Base-by-base conservation (phyloP, 2,797 vertebrate genomes). In the Tauraco hartlaubi region DNA sequence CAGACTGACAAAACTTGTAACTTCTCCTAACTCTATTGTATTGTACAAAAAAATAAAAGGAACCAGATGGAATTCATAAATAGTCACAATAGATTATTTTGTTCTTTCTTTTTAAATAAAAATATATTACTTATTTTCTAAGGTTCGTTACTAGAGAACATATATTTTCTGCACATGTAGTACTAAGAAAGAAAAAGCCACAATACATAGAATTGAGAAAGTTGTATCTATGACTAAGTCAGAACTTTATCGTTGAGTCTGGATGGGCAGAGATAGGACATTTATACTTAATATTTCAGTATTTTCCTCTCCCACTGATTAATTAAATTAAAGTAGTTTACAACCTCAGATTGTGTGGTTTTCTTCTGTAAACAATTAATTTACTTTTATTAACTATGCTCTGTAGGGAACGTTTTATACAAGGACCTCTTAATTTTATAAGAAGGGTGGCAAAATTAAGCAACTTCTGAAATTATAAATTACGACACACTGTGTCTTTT, bases 311-410 rank as follows among this genome's bases (percentile, higher is more conserved):
- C 44, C 22, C 33, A 64, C 37, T 72, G 71, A 89, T 72, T 64
- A 95, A 96, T 93, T 94, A 92, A 96, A 96, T 91, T 94, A 74
- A 88, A 71, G 4, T 73, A 44, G 37, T 67, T 58, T 94, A n/a
- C 77, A 88, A 95, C 11, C 28, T 87, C 72, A 91, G 44, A 59
- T 59, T 94, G 18, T 88, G 31, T 62, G 54, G 33, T 85, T 94
- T 96, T 91, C 49, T 88, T 92, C 48, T 88, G 43, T 89, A 95
- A 97, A 96, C 33, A 81, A 92, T 88, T 66, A 3, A 90, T 96
- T 98, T 96, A 54, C 93, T 91, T 97, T 84, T 83, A 91, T 85
- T 96, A 85, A 51, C 23, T 83, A 44, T 59, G 48, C 29, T 69
- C 59, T 76, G 54, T 49, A 31, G 39, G 78, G n/a, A 84, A 82